Evolutionary conservation across 1,140 invertebrate species (phyloP).

Genomic region (Cotesia glomerata): DNA sequence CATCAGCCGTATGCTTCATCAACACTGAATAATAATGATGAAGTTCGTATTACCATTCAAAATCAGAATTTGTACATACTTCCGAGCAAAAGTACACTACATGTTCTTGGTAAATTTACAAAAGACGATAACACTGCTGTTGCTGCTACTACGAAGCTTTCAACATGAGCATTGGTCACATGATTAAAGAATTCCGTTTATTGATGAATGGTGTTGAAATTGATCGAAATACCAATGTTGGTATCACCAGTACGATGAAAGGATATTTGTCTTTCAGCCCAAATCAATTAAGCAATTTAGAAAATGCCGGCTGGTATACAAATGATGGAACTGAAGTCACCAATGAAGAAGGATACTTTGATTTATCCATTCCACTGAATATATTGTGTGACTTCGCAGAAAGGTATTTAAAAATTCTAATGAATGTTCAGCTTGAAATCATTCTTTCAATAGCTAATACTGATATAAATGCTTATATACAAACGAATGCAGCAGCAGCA

Average conservation of each 20-base stretch:
- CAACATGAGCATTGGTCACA: conserved; percentile 52
- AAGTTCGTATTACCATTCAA: conserved; percentile 20
- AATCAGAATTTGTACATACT: conserved; percentile 53
- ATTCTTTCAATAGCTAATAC: conserved; percentile 50
- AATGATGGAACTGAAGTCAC: conserved; percentile 26
- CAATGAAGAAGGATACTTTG: conserved; percentile 43
- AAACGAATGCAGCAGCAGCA: background rate
- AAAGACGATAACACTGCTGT: background rate
- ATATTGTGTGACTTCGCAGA: conserved; percentile 57
- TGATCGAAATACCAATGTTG: conserved; percentile 54
- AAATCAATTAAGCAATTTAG: conserved; percentile 31
- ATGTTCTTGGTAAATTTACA: background rate
- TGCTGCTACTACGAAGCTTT: conserved; percentile 31
- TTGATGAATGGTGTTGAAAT: conserved; percentile 58
- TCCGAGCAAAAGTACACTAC: conserved; percentile 3
- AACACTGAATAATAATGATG: background rate
- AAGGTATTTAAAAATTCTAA: conserved; percentile 58
- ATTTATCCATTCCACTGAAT: conserved; percentile 52
- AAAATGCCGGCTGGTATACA: conserved; percentile 45
- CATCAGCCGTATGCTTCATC: background rate
- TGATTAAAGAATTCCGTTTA: conserved; percentile 61
- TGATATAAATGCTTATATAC: conserved; percentile 37
- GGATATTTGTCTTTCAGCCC: conserved; percentile 41
- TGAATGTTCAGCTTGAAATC: conserved; percentile 60
- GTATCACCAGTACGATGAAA: conserved; percentile 56